Base-by-base conservation (phyloP, 2,888 invertebrate genomes). In the Ceraclea dissimilis region DNA sequence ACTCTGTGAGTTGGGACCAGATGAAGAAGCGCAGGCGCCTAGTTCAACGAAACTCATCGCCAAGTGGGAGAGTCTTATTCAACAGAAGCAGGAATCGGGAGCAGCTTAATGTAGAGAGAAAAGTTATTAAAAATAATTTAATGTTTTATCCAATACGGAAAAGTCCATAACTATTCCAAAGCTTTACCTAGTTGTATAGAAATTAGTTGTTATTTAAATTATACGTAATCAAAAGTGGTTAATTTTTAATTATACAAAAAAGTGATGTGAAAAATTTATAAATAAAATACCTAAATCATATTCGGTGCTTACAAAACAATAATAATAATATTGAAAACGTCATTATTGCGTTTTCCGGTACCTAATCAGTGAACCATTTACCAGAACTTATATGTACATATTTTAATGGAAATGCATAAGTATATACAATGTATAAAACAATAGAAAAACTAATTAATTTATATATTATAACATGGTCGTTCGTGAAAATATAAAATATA, bases 1-100 rank as follows among this genome's bases (percentile, higher is more conserved):
- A 66, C 70, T 86, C 57, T 85, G 85, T 68, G 83, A 84, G 67
- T 73, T 84, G 51, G 75, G 74, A 49, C 83, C 84, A 22, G 82
- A 82, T 20, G 83, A 84, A 66, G 79, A 79, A 66, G 75, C 75
- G 64, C 76, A 80, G 18, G 82, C 84, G 51, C 85, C 87, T 13
- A 85, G 85, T 66, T 85, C 87, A 46, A 81, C 81, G 60, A 74
- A 82, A 47, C 76, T 90, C 60, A 90, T 90, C 66, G 87, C 86
- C 63, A 85, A 88, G 70, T 90, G 90, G 86, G 90, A 90, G 71
- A 87, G 82, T 60, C 76, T 88, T 64, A 90, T 89, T 63, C 84
- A 84, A 65, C 78, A 82, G 69, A 80, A 79, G 66, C 79, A 77
- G 62, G 79, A 81, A 64, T 76, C 78, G 21, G 77, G 78, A 31